Conservation (phyloP, 2,797 vertebrate genomes). For the Fringilla coelebs region DNA sequence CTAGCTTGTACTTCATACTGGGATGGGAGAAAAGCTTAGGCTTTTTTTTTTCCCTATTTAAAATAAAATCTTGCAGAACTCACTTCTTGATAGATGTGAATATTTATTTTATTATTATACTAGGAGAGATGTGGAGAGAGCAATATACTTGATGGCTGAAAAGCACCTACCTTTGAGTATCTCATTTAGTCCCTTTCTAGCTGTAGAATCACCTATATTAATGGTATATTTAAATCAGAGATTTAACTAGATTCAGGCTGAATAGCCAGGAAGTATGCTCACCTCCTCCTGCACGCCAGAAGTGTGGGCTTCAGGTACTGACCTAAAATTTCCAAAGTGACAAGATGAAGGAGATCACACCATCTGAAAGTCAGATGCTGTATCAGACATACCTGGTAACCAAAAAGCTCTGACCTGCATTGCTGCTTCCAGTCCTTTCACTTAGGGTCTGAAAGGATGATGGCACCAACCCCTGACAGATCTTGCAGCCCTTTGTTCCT, state of each 20-base stretch:
- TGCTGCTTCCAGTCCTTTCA: neutral
- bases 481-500: neutral
- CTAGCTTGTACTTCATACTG: neutral
- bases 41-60: neutral
- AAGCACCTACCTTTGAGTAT: neutral
- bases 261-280: neutral
- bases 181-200: neutral
- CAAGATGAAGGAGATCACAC: neutral
- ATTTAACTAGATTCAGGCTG: neutral
- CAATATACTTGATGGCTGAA: neutral
- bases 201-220: neutral
- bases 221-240: neutral
- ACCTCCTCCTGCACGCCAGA: fast-evolving
- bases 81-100: neutral
- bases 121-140: neutral
- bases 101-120: neutral
- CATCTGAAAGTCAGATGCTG: neutral
- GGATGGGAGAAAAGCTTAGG: neutral
- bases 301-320: neutral
- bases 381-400: neutral
- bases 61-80: neutral
- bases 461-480: neutral
- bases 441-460: neutral
- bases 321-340: neutral
- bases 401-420: neutral